Conservation (phyloP, 1,140 invertebrate species). For the Holcopasites calliopsidis region DNA sequence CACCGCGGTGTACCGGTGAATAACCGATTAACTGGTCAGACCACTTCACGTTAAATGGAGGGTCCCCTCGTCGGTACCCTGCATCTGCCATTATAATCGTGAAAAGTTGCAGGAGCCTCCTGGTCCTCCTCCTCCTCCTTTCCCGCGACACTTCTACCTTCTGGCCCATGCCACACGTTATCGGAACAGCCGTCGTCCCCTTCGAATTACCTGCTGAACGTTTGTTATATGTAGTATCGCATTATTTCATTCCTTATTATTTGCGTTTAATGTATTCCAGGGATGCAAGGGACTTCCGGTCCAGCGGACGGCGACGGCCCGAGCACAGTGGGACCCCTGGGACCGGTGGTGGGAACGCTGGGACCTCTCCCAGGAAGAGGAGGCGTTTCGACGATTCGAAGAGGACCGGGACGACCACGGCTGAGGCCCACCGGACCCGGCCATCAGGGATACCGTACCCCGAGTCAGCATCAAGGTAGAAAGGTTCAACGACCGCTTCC, state of each 20-base stretch:
- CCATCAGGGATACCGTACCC: conserved; percentile 81
- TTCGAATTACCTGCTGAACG: background rate
- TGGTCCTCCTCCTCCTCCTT: background rate
- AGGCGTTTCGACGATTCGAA: conserved; percentile 72
- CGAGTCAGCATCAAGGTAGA: conserved; percentile 73
- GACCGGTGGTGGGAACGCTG: conserved; percentile 61
- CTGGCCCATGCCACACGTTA: background rate
- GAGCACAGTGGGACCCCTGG: conserved; percentile 67
- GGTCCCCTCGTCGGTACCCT: background rate
- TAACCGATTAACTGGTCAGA: conserved; percentile 58
- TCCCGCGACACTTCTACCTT: conserved; percentile 2
- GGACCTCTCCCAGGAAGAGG: conserved; percentile 51
- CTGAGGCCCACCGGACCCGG: conserved; percentile 83
- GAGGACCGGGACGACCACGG: conserved; percentile 89
- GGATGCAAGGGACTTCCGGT: conserved; percentile 48
- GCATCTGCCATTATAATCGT: conserved; percentile 45
- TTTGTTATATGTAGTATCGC: too few species aligned
- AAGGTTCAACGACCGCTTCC: conserved; percentile 74
- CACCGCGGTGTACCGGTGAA: conserved; percentile 41
- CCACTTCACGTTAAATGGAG: conserved; percentile 48
- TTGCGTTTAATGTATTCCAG: too few species aligned
- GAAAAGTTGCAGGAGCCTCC: conserved; percentile 28
- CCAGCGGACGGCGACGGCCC: conserved; percentile 71
- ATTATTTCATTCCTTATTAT: too few species aligned
- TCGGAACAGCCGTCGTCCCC: background rate